phyloP scores from a whole-genome alignment of 1,140 invertebrate genomes.

The Grapholita molesta region DNA sequence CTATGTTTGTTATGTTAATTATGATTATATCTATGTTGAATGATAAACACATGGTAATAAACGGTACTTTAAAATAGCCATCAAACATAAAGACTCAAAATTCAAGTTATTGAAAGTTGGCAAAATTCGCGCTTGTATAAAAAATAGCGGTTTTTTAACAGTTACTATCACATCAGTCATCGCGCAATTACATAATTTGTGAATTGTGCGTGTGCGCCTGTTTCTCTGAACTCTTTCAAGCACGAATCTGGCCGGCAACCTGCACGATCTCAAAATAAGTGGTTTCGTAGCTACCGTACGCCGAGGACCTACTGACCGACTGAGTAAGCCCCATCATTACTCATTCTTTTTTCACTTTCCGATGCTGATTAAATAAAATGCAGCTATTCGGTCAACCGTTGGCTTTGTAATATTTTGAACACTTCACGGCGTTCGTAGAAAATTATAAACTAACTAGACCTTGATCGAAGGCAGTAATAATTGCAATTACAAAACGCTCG shows the following conservation, averaged over 20 bases:
- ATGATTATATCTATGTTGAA: too few relatives aligned
- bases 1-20: too few relatives aligned
- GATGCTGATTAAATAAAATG: background rate
- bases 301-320: conserved; percentile 26
- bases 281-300: conserved; percentile 21
- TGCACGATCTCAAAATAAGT: conserved; percentile 11
- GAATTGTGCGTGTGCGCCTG: background rate
- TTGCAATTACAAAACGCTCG: background rate
- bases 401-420: background rate
- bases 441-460: background rate
- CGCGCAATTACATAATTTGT: conserved; percentile 16
- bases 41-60: too few relatives aligned
- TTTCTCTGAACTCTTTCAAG: background rate
- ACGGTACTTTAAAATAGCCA: background rate
- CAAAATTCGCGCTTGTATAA: background rate
- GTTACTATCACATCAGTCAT: background rate
- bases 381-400: background rate
- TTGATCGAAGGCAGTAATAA: background rate
- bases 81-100: background rate
- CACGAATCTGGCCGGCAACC: background rate
- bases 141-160: conserved; percentile 12
- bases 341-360: conserved; percentile 30
- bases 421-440: too few relatives aligned
- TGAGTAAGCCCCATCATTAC: conserved; percentile 19
- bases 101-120: background rate